A percentile compares a stretch with the other conserved stretches of the same genome.
Evolutionary conservation across 2,113 vertebrate species (phyloP).

Genomic region (Terrapene triunguis): DNA sequence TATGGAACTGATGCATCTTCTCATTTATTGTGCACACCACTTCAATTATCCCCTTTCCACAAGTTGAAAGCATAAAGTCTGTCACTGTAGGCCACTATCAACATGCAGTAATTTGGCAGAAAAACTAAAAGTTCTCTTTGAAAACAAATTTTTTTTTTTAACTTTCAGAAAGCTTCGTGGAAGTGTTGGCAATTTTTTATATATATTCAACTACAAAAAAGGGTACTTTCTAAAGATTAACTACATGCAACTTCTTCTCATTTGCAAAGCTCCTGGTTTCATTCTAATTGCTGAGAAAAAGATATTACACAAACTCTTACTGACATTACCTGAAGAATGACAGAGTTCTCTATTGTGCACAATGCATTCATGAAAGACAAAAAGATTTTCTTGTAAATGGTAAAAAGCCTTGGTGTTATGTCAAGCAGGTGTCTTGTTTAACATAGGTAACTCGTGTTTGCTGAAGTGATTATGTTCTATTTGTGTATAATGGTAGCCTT

Average conservation of each 20-base stretch:
- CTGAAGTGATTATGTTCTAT: rapidly evolving
- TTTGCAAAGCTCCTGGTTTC: neutral
- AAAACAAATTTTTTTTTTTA: slow-evolving; percentile 5
- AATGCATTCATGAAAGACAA: neutral
- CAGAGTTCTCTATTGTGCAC: neutral
- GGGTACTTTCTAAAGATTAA: neutral
- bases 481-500: rapidly evolving
- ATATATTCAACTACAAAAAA: slow-evolving; percentile 37
- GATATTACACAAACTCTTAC: neutral
- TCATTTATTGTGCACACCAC: slow-evolving; percentile 63
- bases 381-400: rapidly evolving
- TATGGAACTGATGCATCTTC: slow-evolving; percentile 47
- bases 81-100: slow-evolving; percentile 44
- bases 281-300: neutral
- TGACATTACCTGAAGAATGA: rapidly evolving
- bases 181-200: neutral
- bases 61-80: slow-evolving; percentile 31
- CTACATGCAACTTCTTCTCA: neutral
- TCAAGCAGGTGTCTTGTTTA: neutral
- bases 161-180: neutral
- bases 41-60: slow-evolving; percentile 57
- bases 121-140: slow-evolving; percentile 32
- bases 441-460: rapidly evolving
- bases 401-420: neutral
- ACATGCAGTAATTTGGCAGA: slow-evolving; percentile 27